Evolutionary conservation across 2,797 vertebrate genomes (phyloP).

Genomic region (Phaenicophaeus curvirostris): DNA sequence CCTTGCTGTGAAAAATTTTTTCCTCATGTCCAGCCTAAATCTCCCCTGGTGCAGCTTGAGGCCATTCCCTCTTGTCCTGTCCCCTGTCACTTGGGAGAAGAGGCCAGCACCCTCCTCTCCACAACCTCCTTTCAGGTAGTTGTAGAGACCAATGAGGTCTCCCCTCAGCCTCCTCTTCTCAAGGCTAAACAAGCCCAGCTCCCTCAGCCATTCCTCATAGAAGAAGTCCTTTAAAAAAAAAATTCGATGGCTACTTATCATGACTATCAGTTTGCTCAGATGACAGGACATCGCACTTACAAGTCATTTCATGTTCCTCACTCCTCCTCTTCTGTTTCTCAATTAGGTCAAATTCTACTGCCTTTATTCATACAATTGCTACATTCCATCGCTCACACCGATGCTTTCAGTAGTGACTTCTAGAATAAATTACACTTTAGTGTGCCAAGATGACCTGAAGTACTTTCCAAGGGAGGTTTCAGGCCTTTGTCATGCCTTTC

Average conservation of each 20-base stretch:
- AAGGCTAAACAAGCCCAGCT: no score
- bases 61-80: no score
- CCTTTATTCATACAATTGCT: conserved; percentile 6
- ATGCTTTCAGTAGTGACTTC: conserved; percentile 17
- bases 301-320: background rate
- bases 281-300: background rate
- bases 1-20: no score
- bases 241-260: conserved; percentile 19
- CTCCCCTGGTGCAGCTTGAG: no score
- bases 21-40: no score
- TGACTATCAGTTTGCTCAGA: conserved; percentile 32
- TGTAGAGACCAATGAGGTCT: no score
- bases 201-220: no score
- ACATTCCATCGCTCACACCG: background rate
- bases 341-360: conserved; percentile 23
- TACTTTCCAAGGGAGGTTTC: background rate
- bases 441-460: conserved; percentile 17
- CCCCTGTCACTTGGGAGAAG: no score
- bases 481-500: conserved; percentile 11
- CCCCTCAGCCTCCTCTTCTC: no score
- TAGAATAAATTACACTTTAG: background rate
- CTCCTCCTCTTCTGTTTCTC: conserved; percentile 16
- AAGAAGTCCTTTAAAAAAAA: background rate
- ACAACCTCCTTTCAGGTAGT: no score
- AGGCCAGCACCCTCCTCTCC: no score